Conservation (phyloP, 1,140 invertebrate species). For the Amphibalanus amphitrite region DNA sequence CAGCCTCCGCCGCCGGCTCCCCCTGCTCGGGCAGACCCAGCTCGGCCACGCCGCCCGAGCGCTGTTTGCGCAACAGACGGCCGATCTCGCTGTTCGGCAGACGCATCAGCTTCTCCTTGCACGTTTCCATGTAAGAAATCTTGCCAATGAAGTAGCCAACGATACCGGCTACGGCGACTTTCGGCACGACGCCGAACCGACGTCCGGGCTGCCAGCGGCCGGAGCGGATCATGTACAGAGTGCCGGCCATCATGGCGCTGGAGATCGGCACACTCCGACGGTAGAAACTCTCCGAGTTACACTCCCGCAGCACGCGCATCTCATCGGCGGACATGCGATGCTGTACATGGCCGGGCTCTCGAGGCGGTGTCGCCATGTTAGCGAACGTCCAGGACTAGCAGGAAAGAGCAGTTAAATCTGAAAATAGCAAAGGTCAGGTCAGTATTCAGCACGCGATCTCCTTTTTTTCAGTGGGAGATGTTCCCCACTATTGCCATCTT, state of each 20-base stretch:
- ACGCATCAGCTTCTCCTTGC: conserved; percentile 53
- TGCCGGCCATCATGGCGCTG: conserved; percentile 34
- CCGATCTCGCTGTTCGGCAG: conserved; percentile 42
- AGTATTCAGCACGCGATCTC: too few relatives aligned
- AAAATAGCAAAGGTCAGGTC: too few relatives aligned
- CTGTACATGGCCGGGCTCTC: too few relatives aligned
- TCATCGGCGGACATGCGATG: conserved; percentile 31
- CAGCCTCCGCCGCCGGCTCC: not conserved
- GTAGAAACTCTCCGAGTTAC: conserved; percentile 50
- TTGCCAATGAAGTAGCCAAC: conserved; percentile 57
- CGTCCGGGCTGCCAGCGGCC: conserved; percentile 35
- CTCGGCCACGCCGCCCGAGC: conserved; percentile 16
- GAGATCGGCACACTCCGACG: conserved; percentile 46
- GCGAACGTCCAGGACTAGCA: too few relatives aligned
- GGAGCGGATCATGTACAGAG: conserved; percentile 30
- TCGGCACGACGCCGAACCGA: conserved; percentile 44
- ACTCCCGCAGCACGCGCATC: conserved; percentile 43
- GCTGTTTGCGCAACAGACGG: conserved; percentile 34
- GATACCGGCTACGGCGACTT: conserved; percentile 40
- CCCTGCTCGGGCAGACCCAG: not conserved
- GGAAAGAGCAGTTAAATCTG: too few relatives aligned
- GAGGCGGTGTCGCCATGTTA: too few relatives aligned
- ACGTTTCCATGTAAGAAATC: conserved; percentile 49
- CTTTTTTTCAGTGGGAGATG: too few relatives aligned
- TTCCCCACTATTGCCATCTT: too few relatives aligned